These are phyloP conservation scores for Dicycla oo DNA, from an alignment of 2,888 invertebrate genomes.

Conservation along the genomic window DNA sequence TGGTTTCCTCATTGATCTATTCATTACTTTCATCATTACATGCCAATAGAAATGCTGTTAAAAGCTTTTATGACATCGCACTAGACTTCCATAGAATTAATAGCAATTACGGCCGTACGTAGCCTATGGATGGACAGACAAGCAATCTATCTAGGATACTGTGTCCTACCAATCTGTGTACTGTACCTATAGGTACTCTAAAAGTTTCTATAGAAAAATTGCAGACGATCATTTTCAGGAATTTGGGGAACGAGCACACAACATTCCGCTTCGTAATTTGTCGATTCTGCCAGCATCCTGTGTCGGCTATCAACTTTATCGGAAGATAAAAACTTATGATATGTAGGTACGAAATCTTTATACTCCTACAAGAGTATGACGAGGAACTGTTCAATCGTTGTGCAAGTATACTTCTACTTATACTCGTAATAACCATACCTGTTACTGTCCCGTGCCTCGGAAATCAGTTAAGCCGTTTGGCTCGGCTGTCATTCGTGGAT, in stretches of 20 bases:
- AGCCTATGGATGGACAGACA: neutral
- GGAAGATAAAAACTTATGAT: neutral
- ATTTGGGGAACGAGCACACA: neutral
- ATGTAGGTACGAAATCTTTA: neutral
- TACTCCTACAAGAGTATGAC: neutral
- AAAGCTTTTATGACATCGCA: conserved; percentile 28
- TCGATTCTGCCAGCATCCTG: no score
- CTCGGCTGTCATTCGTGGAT: no score
- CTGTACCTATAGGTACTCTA: neutral
- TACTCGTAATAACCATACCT: no score
- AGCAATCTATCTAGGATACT: neutral
- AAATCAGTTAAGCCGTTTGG: no score
- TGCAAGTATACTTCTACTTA: neutral
- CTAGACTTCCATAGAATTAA: conserved; percentile 22
- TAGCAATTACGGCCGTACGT: conserved; percentile 8
- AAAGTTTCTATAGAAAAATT: neutral
- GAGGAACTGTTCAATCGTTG: neutral
- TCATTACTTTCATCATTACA: conserved; percentile 18
- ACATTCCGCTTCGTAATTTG: neutral
- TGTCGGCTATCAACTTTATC: neutral
- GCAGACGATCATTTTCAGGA: neutral
- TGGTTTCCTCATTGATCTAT: conserved; percentile 40
- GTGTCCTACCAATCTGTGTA: neutral
- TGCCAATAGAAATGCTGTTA: conserved; percentile 34
- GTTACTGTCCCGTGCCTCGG: no score